Percentiles rank a stretch among this genome's conserved stretches.
Conservation (phyloP, 2,888 invertebrate species). For the Phorcus lineatus region DNA sequence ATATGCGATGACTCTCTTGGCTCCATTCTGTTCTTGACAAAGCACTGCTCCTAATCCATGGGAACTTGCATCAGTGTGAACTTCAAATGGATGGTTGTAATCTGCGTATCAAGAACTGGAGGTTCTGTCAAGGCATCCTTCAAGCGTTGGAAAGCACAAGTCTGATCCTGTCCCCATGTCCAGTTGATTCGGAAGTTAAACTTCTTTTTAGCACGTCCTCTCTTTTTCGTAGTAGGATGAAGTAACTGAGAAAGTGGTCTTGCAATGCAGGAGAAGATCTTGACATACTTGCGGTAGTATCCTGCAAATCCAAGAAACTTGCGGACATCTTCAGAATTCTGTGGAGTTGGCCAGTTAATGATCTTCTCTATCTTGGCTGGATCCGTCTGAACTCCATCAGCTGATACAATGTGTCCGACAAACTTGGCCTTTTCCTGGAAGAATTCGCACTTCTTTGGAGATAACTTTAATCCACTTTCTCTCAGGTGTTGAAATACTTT, state of each 20-base stretch:
- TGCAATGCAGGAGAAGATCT: slow-evolving; percentile 44
- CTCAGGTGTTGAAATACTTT: slow-evolving; percentile 33
- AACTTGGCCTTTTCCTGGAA: slow-evolving; percentile 30
- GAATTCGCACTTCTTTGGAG: slow-evolving; percentile 40
- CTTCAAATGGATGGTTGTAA: not conserved
- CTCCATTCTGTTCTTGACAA: too few species aligned
- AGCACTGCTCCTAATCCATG: too few species aligned
- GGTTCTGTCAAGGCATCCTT: slow-evolving; percentile 34
- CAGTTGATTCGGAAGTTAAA: not conserved
- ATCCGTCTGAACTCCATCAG: slow-evolving; percentile 39
- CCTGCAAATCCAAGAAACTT: too few species aligned
- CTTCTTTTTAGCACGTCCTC: not conserved
- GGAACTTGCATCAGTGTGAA: too few species aligned
- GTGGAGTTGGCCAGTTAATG: too few species aligned
- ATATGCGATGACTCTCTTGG: too few species aligned
- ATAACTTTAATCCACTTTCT: slow-evolving; percentile 33
- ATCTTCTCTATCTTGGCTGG: slow-evolving; percentile 35
- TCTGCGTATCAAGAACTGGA: not conserved
- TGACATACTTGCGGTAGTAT: slow-evolving; percentile 5
- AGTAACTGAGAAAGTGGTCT: slow-evolving; percentile 37
- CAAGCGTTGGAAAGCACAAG: not conserved
- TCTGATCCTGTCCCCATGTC: not conserved
- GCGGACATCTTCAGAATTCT: too few species aligned
- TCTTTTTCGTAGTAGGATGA: not conserved
- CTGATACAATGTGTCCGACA: slow-evolving; percentile 36